Evolutionary conservation across 1,140 invertebrate species (phyloP).

Genomic region (Lepidostoma basale): DNA sequence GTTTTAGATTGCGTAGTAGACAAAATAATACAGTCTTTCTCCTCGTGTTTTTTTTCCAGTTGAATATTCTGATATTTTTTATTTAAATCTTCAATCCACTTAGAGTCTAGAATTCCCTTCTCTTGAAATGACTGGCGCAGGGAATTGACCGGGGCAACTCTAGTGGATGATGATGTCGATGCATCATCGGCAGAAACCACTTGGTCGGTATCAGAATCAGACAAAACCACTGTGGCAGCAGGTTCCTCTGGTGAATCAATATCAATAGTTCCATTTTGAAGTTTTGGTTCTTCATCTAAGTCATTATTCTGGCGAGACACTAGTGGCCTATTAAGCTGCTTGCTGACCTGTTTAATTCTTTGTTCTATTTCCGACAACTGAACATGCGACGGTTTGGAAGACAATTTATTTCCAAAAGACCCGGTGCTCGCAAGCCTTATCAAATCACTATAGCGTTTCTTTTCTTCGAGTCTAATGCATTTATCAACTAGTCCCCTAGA

Average conservation of each 20-base stretch:
- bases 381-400: neutral
- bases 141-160: constrained; percentile 53
- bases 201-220: constrained; percentile 57
- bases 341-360: neutral
- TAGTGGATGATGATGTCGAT: constrained; percentile 53
- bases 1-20: constrained; percentile 57
- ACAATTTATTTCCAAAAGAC: constrained; percentile 48
- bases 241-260: constrained; percentile 49
- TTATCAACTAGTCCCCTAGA: constrained; percentile 49
- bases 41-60: constrained; percentile 51
- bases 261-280: constrained; percentile 14
- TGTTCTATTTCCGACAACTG: constrained; percentile 15
- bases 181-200: constrained; percentile 52
- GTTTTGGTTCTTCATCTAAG: neutral
- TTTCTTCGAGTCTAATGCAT: constrained; percentile 59
- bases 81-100: constrained; percentile 54
- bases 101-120: constrained; percentile 48
- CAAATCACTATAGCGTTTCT: constrained; percentile 56
- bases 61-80: constrained; percentile 55
- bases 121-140: constrained; percentile 51
- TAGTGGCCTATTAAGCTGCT: neutral
- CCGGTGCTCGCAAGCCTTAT: constrained; percentile 53
- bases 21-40: constrained; percentile 51
- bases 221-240: constrained; percentile 56
- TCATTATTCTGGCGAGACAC: neutral